Conservation (phyloP, 2,797 vertebrate species). For the Phrynocephalus vlangalii region DNA sequence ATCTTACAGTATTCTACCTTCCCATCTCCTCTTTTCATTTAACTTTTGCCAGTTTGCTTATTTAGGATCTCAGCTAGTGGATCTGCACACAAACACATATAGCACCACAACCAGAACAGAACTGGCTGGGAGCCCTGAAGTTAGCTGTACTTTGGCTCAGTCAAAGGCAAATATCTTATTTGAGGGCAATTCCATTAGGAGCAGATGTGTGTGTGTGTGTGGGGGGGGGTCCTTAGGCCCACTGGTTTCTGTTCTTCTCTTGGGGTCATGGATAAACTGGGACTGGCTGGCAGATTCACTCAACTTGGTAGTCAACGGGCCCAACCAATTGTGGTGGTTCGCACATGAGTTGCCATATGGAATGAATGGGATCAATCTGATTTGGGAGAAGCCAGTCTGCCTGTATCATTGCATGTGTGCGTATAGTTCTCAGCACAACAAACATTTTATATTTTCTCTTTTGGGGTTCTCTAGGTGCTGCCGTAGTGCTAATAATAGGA, state of each 20-base stretch:
- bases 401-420: not conserved
- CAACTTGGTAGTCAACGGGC: not conserved
- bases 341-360: not conserved
- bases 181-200: not conserved
- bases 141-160: not conserved
- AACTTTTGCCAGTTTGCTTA: no score
- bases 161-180: not conserved
- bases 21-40: no score
- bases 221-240: not conserved
- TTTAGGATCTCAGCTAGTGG: no score
- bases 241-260: not conserved
- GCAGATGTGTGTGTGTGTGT: no score
- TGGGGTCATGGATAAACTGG: not conserved
- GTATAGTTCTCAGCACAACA: not conserved
- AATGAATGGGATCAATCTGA: constrained; percentile 3
- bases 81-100: not conserved
- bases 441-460: not conserved
- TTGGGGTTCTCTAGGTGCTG: constrained; percentile 20
- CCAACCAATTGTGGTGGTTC: not conserved
- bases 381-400: not conserved
- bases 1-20: no score
- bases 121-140: not conserved
- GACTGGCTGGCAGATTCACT: not conserved
- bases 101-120: not conserved
- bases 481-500: constrained; percentile 12